Percentiles rank a stretch among this genome's conserved stretches.
phyloP scores from a whole-genome alignment of 2,888 invertebrate species.

The Adelognathus sp. region DNA sequence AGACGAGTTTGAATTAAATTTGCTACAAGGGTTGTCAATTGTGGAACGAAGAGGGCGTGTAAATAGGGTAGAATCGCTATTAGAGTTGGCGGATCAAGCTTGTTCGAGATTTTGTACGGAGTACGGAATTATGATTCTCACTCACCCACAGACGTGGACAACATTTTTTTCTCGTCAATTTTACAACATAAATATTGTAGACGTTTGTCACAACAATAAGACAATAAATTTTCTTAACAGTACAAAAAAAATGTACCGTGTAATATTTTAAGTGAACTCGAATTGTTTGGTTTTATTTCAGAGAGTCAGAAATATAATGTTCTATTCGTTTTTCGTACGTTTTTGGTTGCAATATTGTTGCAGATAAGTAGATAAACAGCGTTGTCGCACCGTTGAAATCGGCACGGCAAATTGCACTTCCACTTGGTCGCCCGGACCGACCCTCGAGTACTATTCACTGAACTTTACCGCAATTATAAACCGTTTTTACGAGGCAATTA shows the following conservation, averaged over 20 bases:
- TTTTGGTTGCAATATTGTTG: neutral
- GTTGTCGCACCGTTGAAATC: neutral
- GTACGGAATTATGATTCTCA: too few relatives aligned
- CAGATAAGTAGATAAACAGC: neutral
- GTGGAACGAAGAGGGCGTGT: neutral
- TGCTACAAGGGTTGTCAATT: neutral
- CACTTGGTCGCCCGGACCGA: slow-evolving; percentile 12
- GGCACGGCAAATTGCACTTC: slow-evolving; percentile 24
- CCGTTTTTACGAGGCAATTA: slow-evolving; percentile 53
- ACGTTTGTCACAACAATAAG: too few relatives aligned
- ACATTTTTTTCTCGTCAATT: too few relatives aligned
- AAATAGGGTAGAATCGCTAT: neutral
- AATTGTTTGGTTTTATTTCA: neutral
- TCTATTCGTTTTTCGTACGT: neutral
- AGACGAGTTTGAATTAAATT: slow-evolving; percentile 15
- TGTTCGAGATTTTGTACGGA: neutral
- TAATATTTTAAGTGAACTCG: neutral
- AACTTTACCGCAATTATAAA: slow-evolving; percentile 50
- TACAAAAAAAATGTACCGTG: too few relatives aligned
- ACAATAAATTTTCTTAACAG: too few relatives aligned
- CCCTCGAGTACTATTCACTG: slow-evolving; percentile 1
- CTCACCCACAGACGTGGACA: too few relatives aligned
- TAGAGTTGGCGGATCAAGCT: neutral
- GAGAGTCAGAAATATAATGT: neutral
- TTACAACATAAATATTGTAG: too few relatives aligned